phyloP scores from a whole-genome alignment of 64 coral and sea anemone genomes.

The Porites lutea region DNA sequence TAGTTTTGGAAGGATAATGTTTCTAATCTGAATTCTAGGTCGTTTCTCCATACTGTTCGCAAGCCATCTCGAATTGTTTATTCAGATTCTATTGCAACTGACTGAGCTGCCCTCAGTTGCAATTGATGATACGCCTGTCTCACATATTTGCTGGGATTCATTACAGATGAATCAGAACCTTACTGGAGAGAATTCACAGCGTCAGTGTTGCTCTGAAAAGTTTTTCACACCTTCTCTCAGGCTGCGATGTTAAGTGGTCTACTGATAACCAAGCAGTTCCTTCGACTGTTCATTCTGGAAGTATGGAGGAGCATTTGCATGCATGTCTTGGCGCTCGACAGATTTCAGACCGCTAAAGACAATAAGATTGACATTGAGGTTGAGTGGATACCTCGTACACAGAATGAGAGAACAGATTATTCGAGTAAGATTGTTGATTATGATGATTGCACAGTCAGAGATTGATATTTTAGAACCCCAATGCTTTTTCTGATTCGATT shows the following conservation, averaged over 20 bases:
- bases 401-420: constrained; percentile 55
- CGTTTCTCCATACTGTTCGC: not conserved
- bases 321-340: constrained; percentile 28
- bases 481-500: constrained; percentile 42
- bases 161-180: constrained; percentile 61
- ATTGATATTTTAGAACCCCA: constrained; percentile 39
- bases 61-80: constrained; percentile 48
- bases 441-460: constrained; percentile 63
- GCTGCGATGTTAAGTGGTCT: constrained; percentile 54
- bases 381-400: constrained; percentile 49
- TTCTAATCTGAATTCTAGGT: constrained; percentile 6
- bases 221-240: constrained; percentile 10
- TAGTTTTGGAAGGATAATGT: constrained; percentile 51
- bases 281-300: constrained; percentile 64
- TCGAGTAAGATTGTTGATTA: constrained; percentile 61
- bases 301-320: constrained; percentile 65
- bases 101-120: constrained; percentile 49
- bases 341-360: constrained; percentile 19
- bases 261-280: constrained; percentile 64
- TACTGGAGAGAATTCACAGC: constrained; percentile 73
- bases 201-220: constrained; percentile 47
- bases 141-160: constrained; percentile 40
- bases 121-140: constrained; percentile 35
- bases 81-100: constrained; percentile 55
- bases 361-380: constrained; percentile 21